A percentile compares a stretch with the other conserved stretches of the same genome.
phyloP scores from a whole-genome alignment of 1,140 invertebrate genomes.

The Drosophila bocki region DNA sequence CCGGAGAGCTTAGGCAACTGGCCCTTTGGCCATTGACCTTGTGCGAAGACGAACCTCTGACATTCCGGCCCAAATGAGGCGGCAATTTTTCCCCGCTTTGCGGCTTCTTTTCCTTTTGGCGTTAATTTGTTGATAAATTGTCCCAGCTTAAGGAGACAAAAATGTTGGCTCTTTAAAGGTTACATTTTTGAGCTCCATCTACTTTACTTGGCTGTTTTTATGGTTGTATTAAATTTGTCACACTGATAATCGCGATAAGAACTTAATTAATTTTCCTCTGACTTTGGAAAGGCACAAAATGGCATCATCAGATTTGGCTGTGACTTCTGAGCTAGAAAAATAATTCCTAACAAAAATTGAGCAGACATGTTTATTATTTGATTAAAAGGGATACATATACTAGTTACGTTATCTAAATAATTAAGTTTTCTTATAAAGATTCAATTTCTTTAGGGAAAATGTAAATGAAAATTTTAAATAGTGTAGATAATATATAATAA shows the following conservation, averaged over 20 bases:
- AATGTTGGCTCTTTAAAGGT: constrained; percentile 29
- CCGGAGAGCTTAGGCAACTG: constrained; percentile 49
- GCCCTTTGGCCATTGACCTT: constrained; percentile 63
- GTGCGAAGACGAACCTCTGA: constrained; percentile 45
- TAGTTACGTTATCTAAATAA: not conserved
- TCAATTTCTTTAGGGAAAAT: not conserved
- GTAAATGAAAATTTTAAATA: too few relatives aligned
- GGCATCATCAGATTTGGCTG: constrained; percentile 12
- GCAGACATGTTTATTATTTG: constrained; percentile 51
- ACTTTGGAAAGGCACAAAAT: constrained; percentile 13
- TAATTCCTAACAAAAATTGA: not conserved
- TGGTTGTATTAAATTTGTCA: constrained; percentile 67
- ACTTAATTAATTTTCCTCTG: constrained; percentile 64
- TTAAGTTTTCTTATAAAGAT: not conserved
- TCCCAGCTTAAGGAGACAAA: constrained; percentile 19
- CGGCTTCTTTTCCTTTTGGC: constrained; percentile 36
- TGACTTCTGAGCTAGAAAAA: not conserved
- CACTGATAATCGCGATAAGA: constrained; percentile 59
- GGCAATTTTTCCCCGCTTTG: constrained; percentile 48
- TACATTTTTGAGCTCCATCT: not conserved
- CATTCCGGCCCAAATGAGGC: constrained; percentile 61
- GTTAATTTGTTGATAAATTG: constrained; percentile 74
- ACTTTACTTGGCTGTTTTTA: constrained; percentile 18
- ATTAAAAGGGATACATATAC: constrained; percentile 9
- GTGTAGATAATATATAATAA: too few relatives aligned